These are phyloP conservation scores for Leptodactylus fuscus DNA, from an alignment of 2,113 vertebrate genomes.

Conservation along the genomic window DNA sequence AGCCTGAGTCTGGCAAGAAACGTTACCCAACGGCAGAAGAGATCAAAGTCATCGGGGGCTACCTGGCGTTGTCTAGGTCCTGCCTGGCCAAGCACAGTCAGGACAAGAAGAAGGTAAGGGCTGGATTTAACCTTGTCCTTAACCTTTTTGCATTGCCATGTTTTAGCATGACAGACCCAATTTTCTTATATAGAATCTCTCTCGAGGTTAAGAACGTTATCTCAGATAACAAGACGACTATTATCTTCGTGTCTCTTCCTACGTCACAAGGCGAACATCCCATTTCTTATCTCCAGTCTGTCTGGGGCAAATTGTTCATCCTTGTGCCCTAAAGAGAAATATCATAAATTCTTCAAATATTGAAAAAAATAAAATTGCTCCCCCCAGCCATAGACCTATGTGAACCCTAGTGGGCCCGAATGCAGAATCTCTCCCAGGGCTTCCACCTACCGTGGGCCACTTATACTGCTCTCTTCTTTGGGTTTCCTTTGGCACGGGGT, in stretches of 20 bases:
- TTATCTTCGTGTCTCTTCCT: not conserved
- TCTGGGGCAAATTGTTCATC: not conserved
- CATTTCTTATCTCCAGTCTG: not conserved
- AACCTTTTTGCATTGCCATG: not conserved
- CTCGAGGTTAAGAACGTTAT: not conserved
- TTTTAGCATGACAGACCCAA: not conserved
- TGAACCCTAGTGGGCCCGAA: no score
- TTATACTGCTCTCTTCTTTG: no score
- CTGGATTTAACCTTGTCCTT: not conserved
- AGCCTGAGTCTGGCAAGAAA: slow-evolving; percentile 73
- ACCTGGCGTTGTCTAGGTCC: slow-evolving; percentile 82
- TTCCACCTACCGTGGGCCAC: no score
- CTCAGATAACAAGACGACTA: not conserved
- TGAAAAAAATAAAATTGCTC: no score
- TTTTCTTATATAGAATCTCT: not conserved
- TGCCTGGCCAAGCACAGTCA: slow-evolving; percentile 81
- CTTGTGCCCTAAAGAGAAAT: not conserved
- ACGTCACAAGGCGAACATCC: not conserved
- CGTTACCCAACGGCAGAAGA: slow-evolving; percentile 87
- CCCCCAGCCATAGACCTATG: no score
- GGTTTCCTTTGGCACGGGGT: not conserved
- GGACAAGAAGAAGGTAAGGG: slow-evolving; percentile 80
- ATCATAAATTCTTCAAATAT: no score
- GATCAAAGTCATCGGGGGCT: slow-evolving; percentile 90
- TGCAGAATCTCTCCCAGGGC: no score